Conservation (phyloP, 92 coral and sea anemone genomes). For the Epizoanthus scotinus region DNA sequence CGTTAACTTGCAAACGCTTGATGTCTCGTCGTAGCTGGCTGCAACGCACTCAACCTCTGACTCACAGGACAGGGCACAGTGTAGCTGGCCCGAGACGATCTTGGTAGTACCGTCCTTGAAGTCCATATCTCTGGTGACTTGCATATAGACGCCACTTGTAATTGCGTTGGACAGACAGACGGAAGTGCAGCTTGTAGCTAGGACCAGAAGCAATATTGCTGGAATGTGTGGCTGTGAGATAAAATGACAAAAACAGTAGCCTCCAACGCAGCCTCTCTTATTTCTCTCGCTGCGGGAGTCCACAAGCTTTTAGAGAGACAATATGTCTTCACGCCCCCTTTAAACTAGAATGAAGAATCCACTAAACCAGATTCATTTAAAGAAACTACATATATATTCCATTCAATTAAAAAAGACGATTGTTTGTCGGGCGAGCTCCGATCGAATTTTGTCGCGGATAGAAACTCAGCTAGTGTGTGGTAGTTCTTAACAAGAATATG, state of each 20-base stretch:
- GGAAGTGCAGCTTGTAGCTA: not conserved
- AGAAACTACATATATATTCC: too few species aligned
- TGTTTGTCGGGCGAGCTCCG: too few species aligned
- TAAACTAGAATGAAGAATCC: too few species aligned
- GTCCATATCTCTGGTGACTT: not conserved
- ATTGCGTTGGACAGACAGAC: not conserved
- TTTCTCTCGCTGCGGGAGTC: too few species aligned
- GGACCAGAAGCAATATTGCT: not conserved
- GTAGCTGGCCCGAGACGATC: not conserved
- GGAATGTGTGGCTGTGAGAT: not conserved
- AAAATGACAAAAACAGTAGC: not conserved
- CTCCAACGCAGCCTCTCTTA: too few species aligned
- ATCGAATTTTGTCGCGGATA: too few species aligned
- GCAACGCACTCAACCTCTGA: conserved; percentile 9
- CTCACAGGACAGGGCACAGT: conserved; percentile 5
- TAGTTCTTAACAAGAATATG: too few species aligned
- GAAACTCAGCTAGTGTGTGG: too few species aligned
- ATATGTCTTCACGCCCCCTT: too few species aligned
- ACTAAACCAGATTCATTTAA: too few species aligned
- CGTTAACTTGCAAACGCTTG: conserved; percentile 2
- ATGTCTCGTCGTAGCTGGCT: conserved; percentile 2
- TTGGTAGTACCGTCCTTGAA: not conserved
- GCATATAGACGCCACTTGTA: not conserved
- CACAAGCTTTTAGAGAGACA: too few species aligned
- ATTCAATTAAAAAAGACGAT: too few species aligned